Percentiles rank a stretch among this genome's conserved stretches.
phyloP scores from a whole-genome alignment of 2,113 vertebrate genomes.

The Pterophyllum scalare region DNA sequence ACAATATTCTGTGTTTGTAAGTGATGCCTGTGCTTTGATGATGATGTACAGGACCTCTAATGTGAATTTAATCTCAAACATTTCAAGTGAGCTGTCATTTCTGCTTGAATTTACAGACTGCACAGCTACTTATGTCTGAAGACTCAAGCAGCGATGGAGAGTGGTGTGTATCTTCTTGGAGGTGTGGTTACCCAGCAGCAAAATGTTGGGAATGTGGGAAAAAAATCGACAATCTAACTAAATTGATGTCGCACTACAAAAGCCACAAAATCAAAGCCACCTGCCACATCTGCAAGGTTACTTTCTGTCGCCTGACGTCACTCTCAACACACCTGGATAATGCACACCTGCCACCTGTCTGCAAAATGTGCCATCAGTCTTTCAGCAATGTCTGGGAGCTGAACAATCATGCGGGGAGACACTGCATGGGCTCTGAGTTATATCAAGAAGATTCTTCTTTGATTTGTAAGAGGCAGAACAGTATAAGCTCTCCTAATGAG shows the following conservation, averaged over 20 bases:
- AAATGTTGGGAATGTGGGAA: conserved; percentile 72
- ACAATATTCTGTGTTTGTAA: background rate
- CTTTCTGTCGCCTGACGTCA: conserved; percentile 51
- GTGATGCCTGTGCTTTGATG: background rate
- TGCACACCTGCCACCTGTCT: conserved; percentile 45
- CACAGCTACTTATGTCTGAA: conserved; percentile 37
- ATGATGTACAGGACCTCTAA: background rate
- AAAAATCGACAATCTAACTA: conserved; percentile 34
- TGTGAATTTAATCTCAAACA: background rate
- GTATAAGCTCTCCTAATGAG: background rate
- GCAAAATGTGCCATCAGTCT: conserved; percentile 36
- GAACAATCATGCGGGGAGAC: conserved; percentile 62
- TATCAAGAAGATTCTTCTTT: background rate
- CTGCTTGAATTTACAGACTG: conserved; percentile 49
- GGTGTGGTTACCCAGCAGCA: background rate
- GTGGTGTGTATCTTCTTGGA: background rate
- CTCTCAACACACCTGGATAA: conserved; percentile 67
- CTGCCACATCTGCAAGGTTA: conserved; percentile 68
- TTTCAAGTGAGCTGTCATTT: conserved; percentile 1
- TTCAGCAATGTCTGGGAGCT: conserved; percentile 64
- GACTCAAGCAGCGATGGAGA: conserved; percentile 61
- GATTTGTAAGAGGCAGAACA: background rate
- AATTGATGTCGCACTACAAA: conserved; percentile 56
- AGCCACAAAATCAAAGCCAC: conserved; percentile 47
- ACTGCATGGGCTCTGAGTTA: background rate